Conservation (phyloP, 2,888 invertebrate species). For the Tipula vernalis region DNA sequence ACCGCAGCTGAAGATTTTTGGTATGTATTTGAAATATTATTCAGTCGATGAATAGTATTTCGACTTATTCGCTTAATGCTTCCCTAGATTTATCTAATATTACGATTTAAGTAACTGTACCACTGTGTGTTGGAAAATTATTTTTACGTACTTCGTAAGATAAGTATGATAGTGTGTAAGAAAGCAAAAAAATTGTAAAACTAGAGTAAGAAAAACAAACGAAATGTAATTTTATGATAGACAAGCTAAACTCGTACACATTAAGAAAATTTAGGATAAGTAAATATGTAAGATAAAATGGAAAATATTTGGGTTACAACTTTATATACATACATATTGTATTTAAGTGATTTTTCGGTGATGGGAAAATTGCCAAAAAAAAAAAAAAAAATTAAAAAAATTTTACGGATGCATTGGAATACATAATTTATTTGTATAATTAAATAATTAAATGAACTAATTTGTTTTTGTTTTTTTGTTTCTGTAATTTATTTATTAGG, state of each 20-base stretch:
- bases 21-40: no score
- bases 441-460: background rate
- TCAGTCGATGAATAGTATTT: no score
- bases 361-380: background rate
- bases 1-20: no score
- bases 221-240: background rate
- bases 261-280: background rate
- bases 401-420: background rate
- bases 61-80: no score
- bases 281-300: background rate
- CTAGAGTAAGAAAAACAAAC: background rate
- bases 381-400: background rate
- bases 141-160: background rate
- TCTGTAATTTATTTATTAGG: background rate
- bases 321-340: background rate
- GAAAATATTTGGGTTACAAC: background rate
- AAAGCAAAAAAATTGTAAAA: background rate
- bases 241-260: background rate
- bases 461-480: background rate
- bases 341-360: background rate
- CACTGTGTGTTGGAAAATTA: background rate
- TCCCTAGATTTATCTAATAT: no score
- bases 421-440: background rate
- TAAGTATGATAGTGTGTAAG: background rate
- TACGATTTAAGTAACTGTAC: background rate